These are phyloP conservation scores for Xiphophorus hellerii DNA, from an alignment of 2,113 vertebrate genomes.

Conservation along the genomic window DNA sequence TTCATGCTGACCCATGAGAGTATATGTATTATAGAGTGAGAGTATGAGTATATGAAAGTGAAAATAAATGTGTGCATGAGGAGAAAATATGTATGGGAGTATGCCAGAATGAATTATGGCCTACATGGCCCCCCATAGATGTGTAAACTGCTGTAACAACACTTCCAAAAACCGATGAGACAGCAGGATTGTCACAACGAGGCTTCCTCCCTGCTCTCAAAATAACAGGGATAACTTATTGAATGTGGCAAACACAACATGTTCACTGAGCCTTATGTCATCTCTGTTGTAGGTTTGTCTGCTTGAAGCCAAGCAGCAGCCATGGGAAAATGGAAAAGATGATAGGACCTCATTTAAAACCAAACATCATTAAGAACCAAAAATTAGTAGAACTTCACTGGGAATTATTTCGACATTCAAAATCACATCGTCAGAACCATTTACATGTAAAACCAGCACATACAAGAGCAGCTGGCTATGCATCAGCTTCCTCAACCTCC, in stretches of 20 bases:
- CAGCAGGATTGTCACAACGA: not conserved
- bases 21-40: not conserved
- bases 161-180: not conserved
- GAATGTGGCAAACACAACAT: not conserved
- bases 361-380: not conserved
- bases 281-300: not conserved
- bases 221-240: not conserved
- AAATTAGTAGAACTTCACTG: not conserved
- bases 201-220: not conserved
- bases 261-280: not conserved
- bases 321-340: not conserved
- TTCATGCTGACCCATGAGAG: not conserved
- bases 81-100: not conserved
- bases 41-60: not conserved
- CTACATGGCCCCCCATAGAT: not conserved
- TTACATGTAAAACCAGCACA: too few species aligned
- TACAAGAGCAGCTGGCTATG: too few species aligned
- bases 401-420: not conserved
- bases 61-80: not conserved
- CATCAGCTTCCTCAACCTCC: not conserved
- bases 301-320: not conserved
- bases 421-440: not conserved
- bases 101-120: not conserved
- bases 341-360: not conserved
- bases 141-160: not conserved